Evolutionary conservation across 2,888 invertebrate genomes (phyloP), one percentile per base, ranked within the genome.

Genomic region (Mechanitis mazaeus): DNA sequence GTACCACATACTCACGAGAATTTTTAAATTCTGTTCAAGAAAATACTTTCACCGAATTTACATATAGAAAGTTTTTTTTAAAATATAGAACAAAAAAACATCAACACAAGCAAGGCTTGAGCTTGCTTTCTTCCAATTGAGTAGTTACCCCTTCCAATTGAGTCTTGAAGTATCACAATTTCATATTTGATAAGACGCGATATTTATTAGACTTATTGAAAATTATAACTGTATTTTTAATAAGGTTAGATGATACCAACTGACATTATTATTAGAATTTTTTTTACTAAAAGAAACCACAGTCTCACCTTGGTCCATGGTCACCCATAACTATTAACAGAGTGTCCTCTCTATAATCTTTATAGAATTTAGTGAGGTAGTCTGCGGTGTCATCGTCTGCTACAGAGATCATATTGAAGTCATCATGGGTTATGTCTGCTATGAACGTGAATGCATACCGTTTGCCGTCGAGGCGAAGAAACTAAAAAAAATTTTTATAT

Each of bases 261-360:
- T 42, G 2, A 6, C 3, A 58, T 35, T 5, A 35, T 35, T 5
- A 1, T 35, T 2, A 35, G 6, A 35, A 35, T 35, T 35, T 3
- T 35, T 1, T 35, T 35, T 35, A 20, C 2, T 35, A 35, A 35
- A 6, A 31, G 7, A 9, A 28, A 31, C 6, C 31, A 31, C 28
- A 50, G 9, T 9, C 56, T 20, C 12, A 94, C 93, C 95, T 93
- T 70, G 94, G 94, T 0, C 97, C 97, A 80, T 98, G 97, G 83
- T 98, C 97, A n/a, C 96, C 94, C 96, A 97, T 96, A 3, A 97
- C 77, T 64, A 97, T 92, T 0, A 97, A 83, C 69, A 97, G 77
- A 0, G 97, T 95, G 72, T 95, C 93, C 66, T 96, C 93, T 57
- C 93, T 84, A 0, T 93, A 93, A 4, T 85, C 85, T 4, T 85